These are phyloP conservation scores for Cataglyphis cursor DNA, from an alignment of 2,888 invertebrate genomes.

Conservation along the genomic window DNA sequence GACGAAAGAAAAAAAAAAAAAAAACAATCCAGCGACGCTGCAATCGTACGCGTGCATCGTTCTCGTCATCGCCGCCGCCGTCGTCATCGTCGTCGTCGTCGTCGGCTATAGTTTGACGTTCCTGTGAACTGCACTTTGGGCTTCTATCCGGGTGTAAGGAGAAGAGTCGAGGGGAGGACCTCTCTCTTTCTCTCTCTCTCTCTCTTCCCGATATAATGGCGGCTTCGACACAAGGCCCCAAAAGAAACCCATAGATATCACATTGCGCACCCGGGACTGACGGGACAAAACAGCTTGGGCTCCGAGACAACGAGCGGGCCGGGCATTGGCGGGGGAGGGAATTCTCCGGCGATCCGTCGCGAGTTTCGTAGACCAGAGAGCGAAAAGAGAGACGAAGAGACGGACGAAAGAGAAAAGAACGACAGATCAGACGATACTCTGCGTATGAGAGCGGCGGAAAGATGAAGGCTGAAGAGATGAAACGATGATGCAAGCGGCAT, in stretches of 20 bases:
- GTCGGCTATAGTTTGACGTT: slow-evolving; percentile 61
- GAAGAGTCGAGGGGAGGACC: slow-evolving; percentile 52
- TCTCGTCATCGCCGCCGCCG: neutral
- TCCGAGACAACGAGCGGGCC: slow-evolving; percentile 81
- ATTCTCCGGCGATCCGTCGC: slow-evolving; percentile 67
- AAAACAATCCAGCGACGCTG: slow-evolving; percentile 55
- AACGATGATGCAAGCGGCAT: slow-evolving; percentile 56
- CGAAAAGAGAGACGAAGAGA: slow-evolving; percentile 63
- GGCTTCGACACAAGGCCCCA: slow-evolving; percentile 80
- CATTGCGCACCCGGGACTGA: slow-evolving; percentile 85
- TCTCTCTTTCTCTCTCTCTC: slow-evolving; percentile 45
- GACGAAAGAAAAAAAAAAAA: slow-evolving; percentile 33
- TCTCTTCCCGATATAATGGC: slow-evolving; percentile 79
- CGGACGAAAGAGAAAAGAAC: slow-evolving; percentile 50
- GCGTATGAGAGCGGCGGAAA: slow-evolving; percentile 40
- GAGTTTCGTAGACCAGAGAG: slow-evolving; percentile 71
- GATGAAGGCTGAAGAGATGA: slow-evolving; percentile 58
- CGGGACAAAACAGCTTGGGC: slow-evolving; percentile 85
- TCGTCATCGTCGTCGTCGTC: slow-evolving; percentile 6
- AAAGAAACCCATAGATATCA: slow-evolving; percentile 86
- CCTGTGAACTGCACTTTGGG: slow-evolving; percentile 73
- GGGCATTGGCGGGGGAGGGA: slow-evolving; percentile 53
- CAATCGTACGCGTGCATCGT: slow-evolving; percentile 26
- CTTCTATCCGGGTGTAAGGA: slow-evolving; percentile 57
- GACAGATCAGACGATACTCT: slow-evolving; percentile 43